Base-by-base conservation (phyloP, 2,888 invertebrate species). In the Andrena bicolor region DNA sequence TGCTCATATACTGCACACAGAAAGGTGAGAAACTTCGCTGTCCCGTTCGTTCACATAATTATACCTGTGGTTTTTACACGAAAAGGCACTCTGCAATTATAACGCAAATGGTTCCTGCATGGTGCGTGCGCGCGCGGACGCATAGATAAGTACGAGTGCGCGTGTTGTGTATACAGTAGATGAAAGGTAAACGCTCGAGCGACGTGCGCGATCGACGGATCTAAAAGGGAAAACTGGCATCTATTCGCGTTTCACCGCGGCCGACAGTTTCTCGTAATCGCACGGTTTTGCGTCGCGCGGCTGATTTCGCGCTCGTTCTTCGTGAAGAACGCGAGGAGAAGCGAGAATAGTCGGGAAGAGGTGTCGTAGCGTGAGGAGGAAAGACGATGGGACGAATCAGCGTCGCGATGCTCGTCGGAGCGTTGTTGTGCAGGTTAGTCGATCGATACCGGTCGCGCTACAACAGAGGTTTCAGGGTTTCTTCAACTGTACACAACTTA, bases 391-490 rank as follows among this genome's bases (percentile, higher is more conserved):
- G 28, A 53, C 13, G 5, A 20, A 10, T 58, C 60, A 51, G 13
- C 48, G 13, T 73, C 16, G 53, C 70, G 48, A 23, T 84, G 0
- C 4, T 84, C 8, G 32, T 26, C 16, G 60, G 10, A 32, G 35
- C 53, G 16, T 7, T 75, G 41, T 68, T 78, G 35, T 51, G 51
- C 76, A 86, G 86, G 86, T 86, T 65, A 86, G 86, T 86, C 53
- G 69, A 78, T 64, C 56, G 65, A 70, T 66, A 35, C 13, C 41
- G 41, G 41, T 41, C 41, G 41, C 16, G 41, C 0, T 1, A 16
- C 41, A 41, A 4, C 13, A 41, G 13, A 41, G 13, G 4, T 23
- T 23, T 23, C 41, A 41, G 0, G 1, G 0, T 1, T 41, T 16
- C 41, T 16, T 41, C 5, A 16, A 41, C 41, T 16, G 41, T 16